Percentiles rank a stretch among this genome's conserved stretches.
These are phyloP conservation scores for Cebus imitator DNA, from an alignment of 2,113 vertebrate genomes.

Conservation along the genomic window DNA sequence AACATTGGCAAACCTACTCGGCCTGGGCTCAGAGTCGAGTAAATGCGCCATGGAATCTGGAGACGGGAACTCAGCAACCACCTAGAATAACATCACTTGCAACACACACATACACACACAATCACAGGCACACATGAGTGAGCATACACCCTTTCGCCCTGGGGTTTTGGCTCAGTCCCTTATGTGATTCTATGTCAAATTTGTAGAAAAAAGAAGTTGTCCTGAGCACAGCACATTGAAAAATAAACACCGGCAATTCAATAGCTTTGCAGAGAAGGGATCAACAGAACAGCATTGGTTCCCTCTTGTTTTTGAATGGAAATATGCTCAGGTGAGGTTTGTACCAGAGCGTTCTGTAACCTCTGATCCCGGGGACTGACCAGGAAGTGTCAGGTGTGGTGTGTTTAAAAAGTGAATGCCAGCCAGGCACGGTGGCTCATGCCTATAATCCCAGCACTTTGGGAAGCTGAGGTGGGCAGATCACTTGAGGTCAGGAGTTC, in stretches of 20 bases:
- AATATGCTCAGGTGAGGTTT: neutral
- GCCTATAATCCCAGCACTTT: too few species aligned
- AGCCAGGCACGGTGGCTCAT: too few species aligned
- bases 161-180: neutral
- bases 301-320: neutral
- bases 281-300: neutral
- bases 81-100: neutral
- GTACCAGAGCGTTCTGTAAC: neutral
- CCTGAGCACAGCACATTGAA: neutral
- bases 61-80: neutral
- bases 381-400: neutral
- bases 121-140: neutral
- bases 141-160: neutral
- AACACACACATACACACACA: too few species aligned
- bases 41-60: too few species aligned
- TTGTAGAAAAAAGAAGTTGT: neutral
- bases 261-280: neutral
- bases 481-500: too few species aligned
- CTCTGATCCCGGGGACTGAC: neutral
- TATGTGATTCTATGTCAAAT: neutral
- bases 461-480: too few species aligned
- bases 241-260: neutral
- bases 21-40: neutral
- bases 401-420: neutral
- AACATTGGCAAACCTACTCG: neutral